Evolutionary conservation across 2,113 vertebrate genomes (phyloP).

Genomic region (Lamprotornis superbus): DNA sequence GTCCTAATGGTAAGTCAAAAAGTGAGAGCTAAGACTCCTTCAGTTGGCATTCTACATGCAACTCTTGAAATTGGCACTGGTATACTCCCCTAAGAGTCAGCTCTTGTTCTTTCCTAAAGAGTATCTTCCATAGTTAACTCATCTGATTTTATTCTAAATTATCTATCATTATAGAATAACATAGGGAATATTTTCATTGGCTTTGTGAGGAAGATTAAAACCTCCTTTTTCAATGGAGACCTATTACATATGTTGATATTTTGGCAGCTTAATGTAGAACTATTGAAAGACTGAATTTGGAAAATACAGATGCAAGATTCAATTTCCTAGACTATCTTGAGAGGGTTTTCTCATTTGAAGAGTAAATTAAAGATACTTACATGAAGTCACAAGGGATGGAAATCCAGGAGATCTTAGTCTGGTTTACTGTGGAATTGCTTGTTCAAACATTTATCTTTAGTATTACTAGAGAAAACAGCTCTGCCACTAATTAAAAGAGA

Average conservation of each 20-base stretch:
- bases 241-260: background rate
- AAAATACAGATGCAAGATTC: background rate
- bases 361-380: background rate
- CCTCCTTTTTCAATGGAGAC: background rate
- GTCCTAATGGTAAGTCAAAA: background rate
- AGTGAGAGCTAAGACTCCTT: background rate
- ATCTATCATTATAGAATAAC: background rate
- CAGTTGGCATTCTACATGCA: background rate
- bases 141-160: background rate
- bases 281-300: background rate
- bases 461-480: background rate
- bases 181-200: background rate
- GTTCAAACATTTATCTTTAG: background rate
- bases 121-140: background rate
- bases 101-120: background rate
- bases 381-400: background rate
- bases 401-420: background rate
- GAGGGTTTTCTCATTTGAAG: background rate
- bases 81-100: background rate
- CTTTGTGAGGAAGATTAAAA: background rate
- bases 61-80: background rate
- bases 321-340: background rate
- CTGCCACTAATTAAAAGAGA: background rate
- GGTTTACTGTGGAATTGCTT: background rate
- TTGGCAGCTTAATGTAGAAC: background rate